Evolutionary conservation across 1,140 invertebrate species (phyloP).

Genomic region (Musca vetustissima): DNA sequence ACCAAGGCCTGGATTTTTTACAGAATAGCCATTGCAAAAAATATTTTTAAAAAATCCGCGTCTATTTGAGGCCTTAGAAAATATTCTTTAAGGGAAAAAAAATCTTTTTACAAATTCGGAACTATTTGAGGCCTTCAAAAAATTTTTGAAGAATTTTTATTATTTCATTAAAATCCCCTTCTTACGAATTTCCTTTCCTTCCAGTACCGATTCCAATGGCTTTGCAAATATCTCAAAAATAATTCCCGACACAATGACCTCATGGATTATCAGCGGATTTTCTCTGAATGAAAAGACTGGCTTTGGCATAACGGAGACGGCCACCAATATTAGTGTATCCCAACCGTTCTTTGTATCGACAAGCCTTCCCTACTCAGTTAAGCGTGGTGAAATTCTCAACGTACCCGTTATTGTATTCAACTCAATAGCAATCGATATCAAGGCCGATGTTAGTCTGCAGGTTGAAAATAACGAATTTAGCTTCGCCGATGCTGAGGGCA

Average conservation of each 20-base stretch:
- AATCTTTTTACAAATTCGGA: no score
- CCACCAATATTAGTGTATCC: neutral
- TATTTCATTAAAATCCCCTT: neutral
- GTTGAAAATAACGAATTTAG: constrained; percentile 79
- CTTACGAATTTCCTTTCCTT: neutral
- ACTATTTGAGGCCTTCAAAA: no score
- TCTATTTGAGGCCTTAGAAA: no score
- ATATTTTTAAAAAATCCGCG: no score
- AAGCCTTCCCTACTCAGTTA: neutral
- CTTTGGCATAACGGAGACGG: neutral
- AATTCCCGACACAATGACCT: neutral
- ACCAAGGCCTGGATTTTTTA: no score
- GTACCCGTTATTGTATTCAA: constrained; percentile 52
- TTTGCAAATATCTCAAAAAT: constrained; percentile 30
- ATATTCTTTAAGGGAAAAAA: no score
- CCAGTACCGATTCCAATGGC: neutral
- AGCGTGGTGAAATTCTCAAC: constrained; percentile 41
- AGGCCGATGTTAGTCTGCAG: constrained; percentile 79
- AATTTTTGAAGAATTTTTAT: no score
- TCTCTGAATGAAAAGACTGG: neutral
- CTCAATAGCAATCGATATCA: constrained; percentile 66
- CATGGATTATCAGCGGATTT: constrained; percentile 4
- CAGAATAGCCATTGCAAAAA: no score
- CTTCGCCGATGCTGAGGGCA: constrained; percentile 65
- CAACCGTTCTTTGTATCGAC: neutral